Evolutionary conservation across 2,113 vertebrate species (phyloP).

Genomic region (human (Homo sapiens)): GRCh38 chr6:111317501-111318000

Average conservation of each 20-base stretch:
- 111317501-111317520: background rate
- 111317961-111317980: background rate
- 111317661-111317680: slow-evolving; percentile 26
- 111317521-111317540: background rate
- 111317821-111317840: background rate
- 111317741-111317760: no score
- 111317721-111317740: no score
- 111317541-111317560: background rate
- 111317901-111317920: background rate
- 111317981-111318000: background rate
- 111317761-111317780: no score
- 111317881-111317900: background rate
- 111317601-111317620: background rate
- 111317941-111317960: background rate
- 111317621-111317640: background rate
- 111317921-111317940: background rate
- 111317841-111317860: background rate
- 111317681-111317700: no score
- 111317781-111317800: no score
- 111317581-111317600: background rate
- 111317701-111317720: no score
- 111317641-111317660: slow-evolving; percentile 12
- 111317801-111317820: no score
- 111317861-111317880: slow-evolving; percentile 12
- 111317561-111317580: background rate